Evolutionary conservation across 2,888 invertebrate species (phyloP).

Genomic region (Diaperis boleti): DNA sequence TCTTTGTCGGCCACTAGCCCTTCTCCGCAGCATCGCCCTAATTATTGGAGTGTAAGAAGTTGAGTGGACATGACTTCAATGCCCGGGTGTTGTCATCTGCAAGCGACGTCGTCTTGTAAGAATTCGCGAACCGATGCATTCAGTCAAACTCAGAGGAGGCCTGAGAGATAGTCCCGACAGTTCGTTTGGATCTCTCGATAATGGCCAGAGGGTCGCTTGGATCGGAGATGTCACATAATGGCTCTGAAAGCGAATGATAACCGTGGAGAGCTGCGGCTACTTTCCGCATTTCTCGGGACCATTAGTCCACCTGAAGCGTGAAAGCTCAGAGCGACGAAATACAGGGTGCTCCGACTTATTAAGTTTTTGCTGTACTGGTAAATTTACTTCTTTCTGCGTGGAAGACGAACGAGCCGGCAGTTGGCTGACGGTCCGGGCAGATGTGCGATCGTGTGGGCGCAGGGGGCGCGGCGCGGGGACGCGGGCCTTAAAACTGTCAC

Average conservation of each 20-base stretch:
- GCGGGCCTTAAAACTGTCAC: conserved; percentile 66
- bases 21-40: conserved; percentile 59
- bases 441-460: conserved; percentile 53
- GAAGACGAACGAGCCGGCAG: conserved; percentile 52
- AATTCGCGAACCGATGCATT: conserved; percentile 63
- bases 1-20: too few relatives aligned
- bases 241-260: conserved; percentile 39
- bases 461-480: conserved; percentile 46
- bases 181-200: conserved; percentile 50
- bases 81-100: conserved; percentile 59
- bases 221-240: conserved; percentile 33
- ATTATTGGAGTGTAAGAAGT: conserved; percentile 58
- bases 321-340: too few relatives aligned
- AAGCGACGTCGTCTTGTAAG: conserved; percentile 59
- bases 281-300: conserved; percentile 11
- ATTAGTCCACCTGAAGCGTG: not conserved
- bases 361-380: too few relatives aligned
- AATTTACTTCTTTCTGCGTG: not conserved
- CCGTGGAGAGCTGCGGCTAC: conserved; percentile 23
- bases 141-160: conserved; percentile 58
- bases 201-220: conserved; percentile 44
- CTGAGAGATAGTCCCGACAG: conserved; percentile 44
- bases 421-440: conserved; percentile 55
- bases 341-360: too few relatives aligned
- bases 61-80: conserved; percentile 61